phyloP scores from a whole-genome alignment of 2,797 vertebrate species.

The Lacerta agilis region DNA sequence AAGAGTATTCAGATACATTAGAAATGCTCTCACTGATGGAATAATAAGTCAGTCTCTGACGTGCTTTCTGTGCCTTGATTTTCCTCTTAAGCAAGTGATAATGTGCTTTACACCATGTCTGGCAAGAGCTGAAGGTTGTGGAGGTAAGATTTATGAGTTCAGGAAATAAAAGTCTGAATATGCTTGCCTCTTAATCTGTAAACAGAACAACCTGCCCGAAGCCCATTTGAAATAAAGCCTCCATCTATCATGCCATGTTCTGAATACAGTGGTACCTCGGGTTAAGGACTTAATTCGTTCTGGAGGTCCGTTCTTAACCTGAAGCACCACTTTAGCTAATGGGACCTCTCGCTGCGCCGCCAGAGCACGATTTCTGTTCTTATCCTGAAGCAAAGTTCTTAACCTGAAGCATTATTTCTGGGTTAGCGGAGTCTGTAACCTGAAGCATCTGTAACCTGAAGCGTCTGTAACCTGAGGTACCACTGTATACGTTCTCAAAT shows the following conservation, averaged over 20 bases:
- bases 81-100: constrained; percentile 25
- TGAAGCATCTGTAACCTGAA: too few relatives aligned
- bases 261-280: neutral
- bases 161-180: constrained; percentile 39
- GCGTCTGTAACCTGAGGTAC: too few relatives aligned
- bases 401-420: too few relatives aligned
- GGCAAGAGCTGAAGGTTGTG: constrained; percentile 23
- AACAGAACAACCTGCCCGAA: constrained; percentile 18
- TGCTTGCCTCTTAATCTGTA: constrained; percentile 47
- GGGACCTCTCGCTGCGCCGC: too few relatives aligned
- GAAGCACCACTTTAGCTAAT: too few relatives aligned
- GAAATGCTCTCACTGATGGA: neutral
- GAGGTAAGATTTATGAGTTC: constrained; percentile 44
- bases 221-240: constrained; percentile 30
- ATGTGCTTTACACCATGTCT: constrained; percentile 37
- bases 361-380: too few relatives aligned
- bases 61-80: neutral
- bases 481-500: neutral
- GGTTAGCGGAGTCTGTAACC: too few relatives aligned
- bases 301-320: too few relatives aligned
- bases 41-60: neutral
- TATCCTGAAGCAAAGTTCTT: too few relatives aligned
- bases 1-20: neutral
- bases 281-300: too few relatives aligned
- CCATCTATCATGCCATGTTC: constrained; percentile 49